phyloP scores from a whole-genome alignment of 1,140 invertebrate genomes.

The Pseudomyrmex dendroicus region DNA sequence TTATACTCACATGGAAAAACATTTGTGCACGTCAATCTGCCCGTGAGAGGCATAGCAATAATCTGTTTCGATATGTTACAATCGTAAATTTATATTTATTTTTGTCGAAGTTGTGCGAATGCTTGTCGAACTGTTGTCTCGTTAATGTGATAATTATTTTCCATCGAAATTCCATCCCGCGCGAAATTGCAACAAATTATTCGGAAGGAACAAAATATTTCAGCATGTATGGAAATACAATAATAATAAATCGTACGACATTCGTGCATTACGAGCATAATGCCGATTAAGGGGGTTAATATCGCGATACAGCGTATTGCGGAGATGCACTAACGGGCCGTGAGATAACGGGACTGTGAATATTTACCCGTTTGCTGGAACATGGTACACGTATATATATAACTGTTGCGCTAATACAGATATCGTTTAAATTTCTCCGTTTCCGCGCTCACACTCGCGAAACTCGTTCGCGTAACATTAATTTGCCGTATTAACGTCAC shows the following conservation, averaged over 20 bases:
- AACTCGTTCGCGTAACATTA: constrained; percentile 43
- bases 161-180: not conserved
- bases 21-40: too few relatives aligned
- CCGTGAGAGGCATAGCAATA: too few relatives aligned
- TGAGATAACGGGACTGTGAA: constrained; percentile 33
- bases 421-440: constrained; percentile 43
- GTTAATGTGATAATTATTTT: constrained; percentile 24
- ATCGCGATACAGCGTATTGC: constrained; percentile 20
- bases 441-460: constrained; percentile 22
- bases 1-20: too few relatives aligned
- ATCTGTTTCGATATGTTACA: too few relatives aligned
- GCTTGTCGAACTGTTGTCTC: constrained; percentile 1
- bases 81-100: too few relatives aligned
- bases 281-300: constrained; percentile 32
- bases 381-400: not conserved
- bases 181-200: not conserved
- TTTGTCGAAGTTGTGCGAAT: too few relatives aligned
- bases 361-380: constrained; percentile 32
- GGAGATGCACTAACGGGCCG: constrained; percentile 17
- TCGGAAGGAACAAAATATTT: not conserved
- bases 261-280: not conserved
- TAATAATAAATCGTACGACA: too few relatives aligned
- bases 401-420: constrained; percentile 53
- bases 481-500: constrained; percentile 47
- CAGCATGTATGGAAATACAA: too few relatives aligned